Evolutionary conservation across 2,888 invertebrate species (phyloP).

Genomic region (Pachymerium ferrugineum): DNA sequence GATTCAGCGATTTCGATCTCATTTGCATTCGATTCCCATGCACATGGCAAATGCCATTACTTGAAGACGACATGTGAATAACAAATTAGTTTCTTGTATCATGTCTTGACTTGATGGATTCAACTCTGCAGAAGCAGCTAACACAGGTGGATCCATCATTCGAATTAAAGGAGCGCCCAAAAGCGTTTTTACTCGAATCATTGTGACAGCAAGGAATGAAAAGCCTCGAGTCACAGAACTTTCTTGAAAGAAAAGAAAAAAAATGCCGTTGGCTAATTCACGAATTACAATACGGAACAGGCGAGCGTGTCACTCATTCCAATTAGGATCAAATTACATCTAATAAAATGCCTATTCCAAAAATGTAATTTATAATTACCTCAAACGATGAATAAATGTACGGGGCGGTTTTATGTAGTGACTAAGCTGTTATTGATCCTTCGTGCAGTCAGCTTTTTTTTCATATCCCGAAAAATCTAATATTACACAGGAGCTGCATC

Average conservation of each 20-base stretch:
- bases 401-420: background rate
- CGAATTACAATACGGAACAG: background rate
- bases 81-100: background rate
- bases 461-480: background rate
- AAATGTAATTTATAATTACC: conserved; percentile 1
- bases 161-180: too few relatives aligned
- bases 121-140: too few relatives aligned
- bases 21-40: conserved; percentile 6
- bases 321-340: background rate
- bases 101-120: background rate
- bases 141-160: too few relatives aligned
- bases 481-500: too few relatives aligned
- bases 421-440: conserved; percentile 16
- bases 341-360: background rate
- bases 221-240: background rate
- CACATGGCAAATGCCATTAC: background rate
- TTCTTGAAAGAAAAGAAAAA: background rate
- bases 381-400: background rate
- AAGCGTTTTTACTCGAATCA: background rate
- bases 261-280: background rate
- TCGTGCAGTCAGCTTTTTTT: background rate
- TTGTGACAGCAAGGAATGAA: background rate
- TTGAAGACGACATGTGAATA: conserved; percentile 4
- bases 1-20: background rate
- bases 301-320: background rate